Base-by-base conservation (phyloP, 2,888 invertebrate genomes). In the Altica lythri region DNA sequence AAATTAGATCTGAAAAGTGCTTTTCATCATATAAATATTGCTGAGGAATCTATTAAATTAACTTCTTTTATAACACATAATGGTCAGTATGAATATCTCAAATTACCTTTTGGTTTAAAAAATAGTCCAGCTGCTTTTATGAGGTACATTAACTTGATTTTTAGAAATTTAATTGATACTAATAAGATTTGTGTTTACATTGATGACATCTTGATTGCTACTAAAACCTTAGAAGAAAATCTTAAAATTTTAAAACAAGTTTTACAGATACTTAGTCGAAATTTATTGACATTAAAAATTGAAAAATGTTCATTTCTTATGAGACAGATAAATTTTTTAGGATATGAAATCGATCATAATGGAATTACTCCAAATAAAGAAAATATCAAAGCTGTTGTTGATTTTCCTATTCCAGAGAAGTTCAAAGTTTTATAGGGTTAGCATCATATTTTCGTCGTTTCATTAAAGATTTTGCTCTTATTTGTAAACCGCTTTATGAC, bases 351-450 rank as follows among this genome's bases (percentile, higher is more conserved):
- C 9, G 34, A 34, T 37, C 2, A 40, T n/a, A 22, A 45, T 13
- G 59, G 56, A 13, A 45, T 55, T 10, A 12, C 9, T 10, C 57
- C 54, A 2, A 49, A 35, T 46, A 13, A 14, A 4, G 22, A 46
- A 32, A 58, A 60, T 38, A 40, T 60, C 22, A 6, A 44, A 37
- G 44, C 51, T 12, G 16, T 60, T 6, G n/a, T 19, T n/a, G 30
- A 52, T 18, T 61, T 30, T 48, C 59, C 59, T 13, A 22, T 59
- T 29, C 52, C 54, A 9, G 18, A 46, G 37, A 57, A 27, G 17
- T 61, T 8, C 55, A 55, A 16, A 29, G 53, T 32, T 59, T 59
- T 45, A 14, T 61, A 2, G 53, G 50, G n/a, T 47, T 61, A 32
- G 42, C 48, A 5, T 40, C 40, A 10, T 61, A 59, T 32, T 61